Evolutionary conservation across 2,888 invertebrate species (phyloP).

Genomic region (Blastobasis lacticolella): DNA sequence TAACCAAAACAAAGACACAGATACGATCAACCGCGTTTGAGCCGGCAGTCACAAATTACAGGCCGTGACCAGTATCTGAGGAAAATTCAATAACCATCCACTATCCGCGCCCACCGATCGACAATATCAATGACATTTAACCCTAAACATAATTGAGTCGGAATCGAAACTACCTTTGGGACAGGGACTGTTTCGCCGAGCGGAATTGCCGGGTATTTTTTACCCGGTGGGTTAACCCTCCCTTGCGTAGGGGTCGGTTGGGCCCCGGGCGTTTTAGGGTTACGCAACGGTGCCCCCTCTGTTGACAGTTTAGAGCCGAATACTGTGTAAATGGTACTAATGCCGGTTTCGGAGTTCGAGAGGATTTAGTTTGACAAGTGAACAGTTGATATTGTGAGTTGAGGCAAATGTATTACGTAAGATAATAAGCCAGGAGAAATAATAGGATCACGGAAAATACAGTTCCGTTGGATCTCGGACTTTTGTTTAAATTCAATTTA

Average conservation of each 20-base stretch:
- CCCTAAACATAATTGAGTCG: conserved; percentile 72
- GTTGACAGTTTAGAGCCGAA: conserved; percentile 39
- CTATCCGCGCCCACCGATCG: conserved; percentile 46
- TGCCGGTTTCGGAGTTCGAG: conserved; percentile 21
- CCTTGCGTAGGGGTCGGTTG: conserved; percentile 51
- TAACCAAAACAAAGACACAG: too few relatives aligned
- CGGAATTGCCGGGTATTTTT: conserved; percentile 68
- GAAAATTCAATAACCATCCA: conserved; percentile 63
- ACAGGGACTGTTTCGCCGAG: conserved; percentile 55
- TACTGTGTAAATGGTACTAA: conserved; percentile 34
- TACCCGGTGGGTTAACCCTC: conserved; percentile 52
- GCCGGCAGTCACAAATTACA: conserved; percentile 42
- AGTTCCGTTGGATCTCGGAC: too few relatives aligned
- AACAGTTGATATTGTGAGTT: neutral
- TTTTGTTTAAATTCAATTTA: too few relatives aligned
- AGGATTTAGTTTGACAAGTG: conserved; percentile 12
- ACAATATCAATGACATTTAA: conserved; percentile 73
- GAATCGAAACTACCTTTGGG: conserved; percentile 72
- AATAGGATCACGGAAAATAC: too few relatives aligned
- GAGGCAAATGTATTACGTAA: too few relatives aligned
- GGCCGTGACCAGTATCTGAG: too few relatives aligned
- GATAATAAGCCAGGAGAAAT: too few relatives aligned
- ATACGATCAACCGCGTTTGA: too few relatives aligned
- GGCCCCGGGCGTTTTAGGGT: conserved; percentile 47
- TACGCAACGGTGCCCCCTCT: conserved; percentile 27